Evolutionary conservation across 2,113 vertebrate genomes (phyloP).

Genomic region (Pogona vitticeps): DNA sequence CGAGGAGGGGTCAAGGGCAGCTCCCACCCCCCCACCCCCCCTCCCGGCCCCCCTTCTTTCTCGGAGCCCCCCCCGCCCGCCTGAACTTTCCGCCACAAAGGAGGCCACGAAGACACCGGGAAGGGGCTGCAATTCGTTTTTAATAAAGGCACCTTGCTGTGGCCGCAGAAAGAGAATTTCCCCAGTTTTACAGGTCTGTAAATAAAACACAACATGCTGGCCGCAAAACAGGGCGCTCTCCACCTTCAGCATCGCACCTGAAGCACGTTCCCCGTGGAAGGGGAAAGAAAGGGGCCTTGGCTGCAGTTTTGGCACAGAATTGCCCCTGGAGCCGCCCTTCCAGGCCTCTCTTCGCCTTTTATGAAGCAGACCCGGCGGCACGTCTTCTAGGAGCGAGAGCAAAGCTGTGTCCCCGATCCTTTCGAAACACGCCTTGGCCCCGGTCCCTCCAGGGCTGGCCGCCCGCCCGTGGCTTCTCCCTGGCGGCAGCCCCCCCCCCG

Average conservation of each 20-base stretch:
- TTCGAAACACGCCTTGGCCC: too few relatives aligned
- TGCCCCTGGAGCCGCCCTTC: too few relatives aligned
- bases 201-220: slow-evolving; percentile 67
- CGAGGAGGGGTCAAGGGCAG: too few relatives aligned
- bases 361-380: slow-evolving; percentile 39
- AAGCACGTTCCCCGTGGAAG: slow-evolving; percentile 57
- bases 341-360: too few relatives aligned
- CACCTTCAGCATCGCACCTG: slow-evolving; percentile 66
- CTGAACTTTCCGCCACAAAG: not conserved
- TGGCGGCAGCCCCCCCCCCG: too few relatives aligned
- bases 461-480: too few relatives aligned
- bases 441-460: too few relatives aligned
- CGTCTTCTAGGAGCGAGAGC: too few relatives aligned
- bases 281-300: slow-evolving; percentile 48
- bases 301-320: slow-evolving; percentile 57
- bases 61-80: not conserved
- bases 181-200: slow-evolving; percentile 52
- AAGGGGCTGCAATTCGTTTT: slow-evolving; percentile 38
- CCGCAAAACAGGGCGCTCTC: slow-evolving; percentile 64
- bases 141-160: slow-evolving; percentile 43
- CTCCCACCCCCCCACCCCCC: too few relatives aligned
- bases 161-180: slow-evolving; percentile 52
- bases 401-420: too few relatives aligned
- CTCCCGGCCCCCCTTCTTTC: not conserved
- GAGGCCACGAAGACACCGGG: slow-evolving; percentile 34